Percentiles rank a stretch among this genome's conserved stretches.
phyloP scores from a whole-genome alignment of 2,888 invertebrate species.

The Chromoteleia sp. region DNA sequence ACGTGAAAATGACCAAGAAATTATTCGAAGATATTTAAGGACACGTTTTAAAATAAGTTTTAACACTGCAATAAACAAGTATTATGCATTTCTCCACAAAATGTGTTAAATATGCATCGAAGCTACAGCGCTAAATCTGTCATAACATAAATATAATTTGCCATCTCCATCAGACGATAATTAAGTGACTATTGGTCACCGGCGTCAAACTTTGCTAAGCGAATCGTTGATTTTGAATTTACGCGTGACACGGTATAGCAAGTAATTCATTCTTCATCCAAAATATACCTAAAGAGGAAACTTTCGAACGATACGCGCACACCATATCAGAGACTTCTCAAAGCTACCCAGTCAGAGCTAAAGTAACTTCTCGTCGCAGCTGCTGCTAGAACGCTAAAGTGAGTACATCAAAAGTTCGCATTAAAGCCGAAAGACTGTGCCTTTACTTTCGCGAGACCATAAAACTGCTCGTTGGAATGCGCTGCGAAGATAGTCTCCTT shows the following conservation, averaged over 20 bases:
- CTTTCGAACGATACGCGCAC: constrained; percentile 71
- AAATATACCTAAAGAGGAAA: constrained; percentile 71
- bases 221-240: constrained; percentile 64
- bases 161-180: constrained; percentile 12
- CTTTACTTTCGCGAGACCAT: constrained; percentile 76
- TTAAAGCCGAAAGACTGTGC: constrained; percentile 75
- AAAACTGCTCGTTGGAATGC: constrained; percentile 77
- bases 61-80: background rate
- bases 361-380: constrained; percentile 75
- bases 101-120: no score
- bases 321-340: constrained; percentile 67
- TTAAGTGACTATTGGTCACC: constrained; percentile 44
- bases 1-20: background rate
- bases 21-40: no score
- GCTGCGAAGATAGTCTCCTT: constrained; percentile 72
- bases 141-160: constrained; percentile 35
- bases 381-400: constrained; percentile 72
- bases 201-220: constrained; percentile 43
- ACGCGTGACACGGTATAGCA: constrained; percentile 44
- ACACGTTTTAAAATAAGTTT: background rate
- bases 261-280: constrained; percentile 68
- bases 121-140: constrained; percentile 28
- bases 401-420: constrained; percentile 80
- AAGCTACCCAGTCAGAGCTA: constrained; percentile 70
- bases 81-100: background rate